A percentile compares a stretch with the other conserved stretches of the same genome.
Conservation (phyloP, 2,888 invertebrate species). For the Unio delphinus region DNA sequence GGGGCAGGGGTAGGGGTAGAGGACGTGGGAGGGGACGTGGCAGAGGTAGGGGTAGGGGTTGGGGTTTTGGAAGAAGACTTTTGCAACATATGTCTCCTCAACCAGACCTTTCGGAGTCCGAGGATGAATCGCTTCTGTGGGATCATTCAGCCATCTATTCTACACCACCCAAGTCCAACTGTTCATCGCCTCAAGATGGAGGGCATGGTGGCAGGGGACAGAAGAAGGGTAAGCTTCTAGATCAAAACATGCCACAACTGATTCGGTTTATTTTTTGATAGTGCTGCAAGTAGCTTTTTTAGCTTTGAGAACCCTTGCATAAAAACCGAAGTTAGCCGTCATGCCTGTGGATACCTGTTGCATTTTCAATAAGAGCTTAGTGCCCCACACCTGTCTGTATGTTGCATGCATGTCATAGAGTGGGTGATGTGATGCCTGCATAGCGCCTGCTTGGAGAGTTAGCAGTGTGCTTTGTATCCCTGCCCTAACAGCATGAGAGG, state of each 20-base stretch:
- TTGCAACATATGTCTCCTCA: neutral
- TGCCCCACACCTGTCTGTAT: no score
- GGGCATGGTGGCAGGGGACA: slow-evolving; percentile 17
- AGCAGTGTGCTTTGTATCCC: slow-evolving; percentile 32
- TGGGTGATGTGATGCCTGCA: no score
- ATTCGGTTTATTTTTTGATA: no score
- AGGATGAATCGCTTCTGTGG: slow-evolving; percentile 29
- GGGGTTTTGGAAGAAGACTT: slow-evolving; percentile 19
- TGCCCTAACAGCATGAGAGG: slow-evolving; percentile 36
- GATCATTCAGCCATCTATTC: slow-evolving; percentile 32
- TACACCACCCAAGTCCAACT: slow-evolving; percentile 15
- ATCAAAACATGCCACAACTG: no score
- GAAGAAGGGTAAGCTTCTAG: slow-evolving; percentile 38
- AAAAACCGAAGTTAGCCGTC: no score
- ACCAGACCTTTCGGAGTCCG: slow-evolving; percentile 20
- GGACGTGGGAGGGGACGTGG: slow-evolving; percentile 36
- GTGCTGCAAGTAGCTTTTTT: no score
- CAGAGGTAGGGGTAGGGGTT: slow-evolving; percentile 38
- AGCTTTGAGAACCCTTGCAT: no score
- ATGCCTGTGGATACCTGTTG: no score
- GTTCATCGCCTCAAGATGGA: slow-evolving; percentile 3
- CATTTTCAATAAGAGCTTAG: no score
- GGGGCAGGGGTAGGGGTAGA: slow-evolving; percentile 24
- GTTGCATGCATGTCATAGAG: no score
- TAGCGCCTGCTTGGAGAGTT: no score